Percentiles rank a stretch among this genome's conserved stretches.
Conservation (phyloP, 2,113 vertebrate genomes). For the Eulemur macaco region DNA sequence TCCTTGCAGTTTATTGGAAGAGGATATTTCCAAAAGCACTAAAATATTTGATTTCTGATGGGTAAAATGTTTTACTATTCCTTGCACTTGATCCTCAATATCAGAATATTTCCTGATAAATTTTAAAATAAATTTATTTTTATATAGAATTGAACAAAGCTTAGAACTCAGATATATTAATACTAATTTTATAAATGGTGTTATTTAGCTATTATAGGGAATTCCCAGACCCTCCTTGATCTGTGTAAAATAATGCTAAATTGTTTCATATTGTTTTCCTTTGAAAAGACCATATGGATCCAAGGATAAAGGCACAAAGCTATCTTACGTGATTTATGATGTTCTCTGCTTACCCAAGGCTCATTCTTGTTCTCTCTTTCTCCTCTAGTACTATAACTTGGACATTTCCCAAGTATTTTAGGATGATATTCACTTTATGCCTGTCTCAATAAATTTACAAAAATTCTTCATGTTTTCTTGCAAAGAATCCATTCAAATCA, state of each 20-base stretch:
- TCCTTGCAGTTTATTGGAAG: background rate
- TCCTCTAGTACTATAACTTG: conserved; percentile 74
- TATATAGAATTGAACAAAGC: background rate
- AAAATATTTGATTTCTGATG: background rate
- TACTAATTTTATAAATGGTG: background rate
- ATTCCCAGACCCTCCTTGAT: conserved; percentile 52
- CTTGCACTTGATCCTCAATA: background rate
- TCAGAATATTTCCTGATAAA: background rate
- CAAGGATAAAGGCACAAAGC: conserved; percentile 79
- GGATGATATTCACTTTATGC: conserved; percentile 78
- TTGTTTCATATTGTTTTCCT: conserved; percentile 70
- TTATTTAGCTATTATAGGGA: background rate
- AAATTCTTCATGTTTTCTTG: conserved; percentile 69
- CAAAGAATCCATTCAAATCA: conserved; percentile 60
- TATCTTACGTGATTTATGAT: conserved; percentile 81
- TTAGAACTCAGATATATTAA: background rate
- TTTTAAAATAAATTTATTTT: background rate
- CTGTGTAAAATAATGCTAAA: conserved; percentile 77
- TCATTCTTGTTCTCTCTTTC: conserved; percentile 49
- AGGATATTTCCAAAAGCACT: background rate
- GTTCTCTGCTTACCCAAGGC: conserved; percentile 70
- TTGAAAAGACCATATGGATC: conserved; percentile 79
- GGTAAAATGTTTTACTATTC: background rate
- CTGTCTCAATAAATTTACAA: conserved; percentile 75
- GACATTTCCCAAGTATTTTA: conserved; percentile 79